Evolutionary conservation across 2,113 vertebrate genomes (phyloP).

Genomic region (Bos indicus): DNA sequence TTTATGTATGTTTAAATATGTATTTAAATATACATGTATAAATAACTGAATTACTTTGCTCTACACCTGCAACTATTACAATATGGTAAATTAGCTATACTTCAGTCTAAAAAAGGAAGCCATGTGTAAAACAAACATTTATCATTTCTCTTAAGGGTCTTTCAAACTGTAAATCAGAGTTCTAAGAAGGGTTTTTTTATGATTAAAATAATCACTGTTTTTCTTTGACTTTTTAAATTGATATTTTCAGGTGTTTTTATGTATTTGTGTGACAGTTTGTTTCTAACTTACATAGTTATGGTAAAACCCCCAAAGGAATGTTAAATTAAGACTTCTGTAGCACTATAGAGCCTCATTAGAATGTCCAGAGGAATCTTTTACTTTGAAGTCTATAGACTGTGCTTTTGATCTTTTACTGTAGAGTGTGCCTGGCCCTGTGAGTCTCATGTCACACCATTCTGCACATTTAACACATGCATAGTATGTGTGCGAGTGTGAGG

Average conservation of each 20-base stretch:
- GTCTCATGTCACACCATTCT: background rate
- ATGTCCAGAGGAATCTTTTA: background rate
- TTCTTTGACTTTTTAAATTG: background rate
- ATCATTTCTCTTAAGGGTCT: conserved; percentile 7
- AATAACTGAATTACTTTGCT: background rate
- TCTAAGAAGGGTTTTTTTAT: background rate
- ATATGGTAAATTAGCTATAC: background rate
- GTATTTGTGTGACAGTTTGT: conserved; percentile 2
- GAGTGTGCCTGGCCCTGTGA: background rate
- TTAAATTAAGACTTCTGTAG: conserved; percentile 18
- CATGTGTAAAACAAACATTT: background rate
- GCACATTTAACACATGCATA: background rate
- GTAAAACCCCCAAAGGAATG: background rate
- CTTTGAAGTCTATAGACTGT: conserved; percentile 21
- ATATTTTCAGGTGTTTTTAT: background rate
- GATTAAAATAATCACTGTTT: background rate
- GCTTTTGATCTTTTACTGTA: conserved; percentile 49
- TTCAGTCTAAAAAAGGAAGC: background rate
- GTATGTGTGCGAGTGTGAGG: background rate
- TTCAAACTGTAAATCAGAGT: background rate
- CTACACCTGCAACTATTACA: background rate
- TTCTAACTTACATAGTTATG: background rate
- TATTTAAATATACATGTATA: background rate
- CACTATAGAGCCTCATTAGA: background rate
- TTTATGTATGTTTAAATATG: background rate